Conservation (phyloP, 2,113 vertebrate genomes). For the Vulpes lagopus region DNA sequence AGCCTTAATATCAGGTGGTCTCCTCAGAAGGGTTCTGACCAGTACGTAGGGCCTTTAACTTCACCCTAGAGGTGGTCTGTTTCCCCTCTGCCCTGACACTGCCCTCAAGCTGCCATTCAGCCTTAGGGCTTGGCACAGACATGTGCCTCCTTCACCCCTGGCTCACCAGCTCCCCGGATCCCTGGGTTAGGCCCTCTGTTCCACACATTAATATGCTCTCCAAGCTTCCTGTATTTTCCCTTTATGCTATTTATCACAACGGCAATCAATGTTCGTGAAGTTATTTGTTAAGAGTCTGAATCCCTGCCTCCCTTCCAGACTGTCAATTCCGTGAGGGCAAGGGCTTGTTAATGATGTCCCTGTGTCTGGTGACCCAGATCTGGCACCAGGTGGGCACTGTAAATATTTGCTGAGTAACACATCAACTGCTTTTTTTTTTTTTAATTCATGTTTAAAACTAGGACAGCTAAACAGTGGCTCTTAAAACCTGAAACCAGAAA, state of each 20-base stretch:
- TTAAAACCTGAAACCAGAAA: conserved; percentile 51
- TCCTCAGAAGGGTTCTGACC: neutral
- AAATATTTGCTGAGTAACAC: neutral
- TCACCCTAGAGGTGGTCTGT: neutral
- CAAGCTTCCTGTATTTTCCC: neutral
- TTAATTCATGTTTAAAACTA: conserved; percentile 59
- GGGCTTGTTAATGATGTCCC: neutral
- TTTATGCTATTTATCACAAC: neutral
- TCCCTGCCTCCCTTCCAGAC: neutral
- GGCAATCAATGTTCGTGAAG: neutral
- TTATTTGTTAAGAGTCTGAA: neutral
- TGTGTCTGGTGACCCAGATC: neutral
- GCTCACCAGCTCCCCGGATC: neutral
- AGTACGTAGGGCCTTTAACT: neutral
- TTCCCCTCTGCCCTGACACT: neutral
- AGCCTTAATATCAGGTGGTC: rapidly evolving
- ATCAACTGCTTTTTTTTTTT: neutral
- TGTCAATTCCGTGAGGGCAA: neutral
- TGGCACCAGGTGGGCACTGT: neutral
- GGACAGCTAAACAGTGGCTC: conserved; percentile 39
- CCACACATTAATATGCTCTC: rapidly evolving
- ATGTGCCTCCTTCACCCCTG: neutral
- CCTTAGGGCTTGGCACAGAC: neutral
- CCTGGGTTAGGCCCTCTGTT: neutral
- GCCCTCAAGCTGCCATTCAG: neutral